These are phyloP conservation scores for Morpho achilles DNA, from an alignment of 2,888 invertebrate species.

Conservation along the genomic window DNA sequence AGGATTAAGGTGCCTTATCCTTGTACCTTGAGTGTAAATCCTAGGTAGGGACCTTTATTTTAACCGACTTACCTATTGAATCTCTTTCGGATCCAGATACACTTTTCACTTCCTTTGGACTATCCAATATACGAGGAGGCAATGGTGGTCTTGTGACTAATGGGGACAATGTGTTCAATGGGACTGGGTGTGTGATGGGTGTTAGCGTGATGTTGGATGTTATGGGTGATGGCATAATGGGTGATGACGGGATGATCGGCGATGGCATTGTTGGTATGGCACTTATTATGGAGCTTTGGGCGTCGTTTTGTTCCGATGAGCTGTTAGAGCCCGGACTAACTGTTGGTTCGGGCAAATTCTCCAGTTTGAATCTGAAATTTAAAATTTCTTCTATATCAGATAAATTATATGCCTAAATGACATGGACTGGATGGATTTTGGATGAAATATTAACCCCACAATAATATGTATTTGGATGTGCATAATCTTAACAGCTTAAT, in stretches of 20 bases:
- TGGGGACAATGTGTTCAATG: slow-evolving; percentile 46
- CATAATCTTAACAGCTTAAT: no score
- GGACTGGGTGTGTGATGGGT: slow-evolving; percentile 20
- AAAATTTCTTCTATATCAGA: neutral
- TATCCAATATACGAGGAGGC: slow-evolving; percentile 51
- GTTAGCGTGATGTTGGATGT: slow-evolving; percentile 28
- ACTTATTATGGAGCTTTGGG: slow-evolving; percentile 66
- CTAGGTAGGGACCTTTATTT: no score
- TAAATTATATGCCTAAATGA: no score
- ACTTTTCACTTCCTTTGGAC: slow-evolving; percentile 52
- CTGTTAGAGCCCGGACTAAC: slow-evolving; percentile 74
- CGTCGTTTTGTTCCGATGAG: slow-evolving; percentile 70
- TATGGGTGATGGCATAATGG: slow-evolving; percentile 31
- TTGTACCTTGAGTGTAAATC: no score
- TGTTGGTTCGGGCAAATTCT: slow-evolving; percentile 59
- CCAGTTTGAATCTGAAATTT: slow-evolving; percentile 57
- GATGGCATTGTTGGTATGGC: slow-evolving; percentile 39
- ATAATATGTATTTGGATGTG: no score
- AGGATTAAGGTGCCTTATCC: no score
- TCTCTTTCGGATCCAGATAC: slow-evolving; percentile 51
- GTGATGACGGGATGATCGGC: slow-evolving; percentile 36
- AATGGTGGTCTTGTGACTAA: slow-evolving; percentile 54
- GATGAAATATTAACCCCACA: no score
- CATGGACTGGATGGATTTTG: no score
- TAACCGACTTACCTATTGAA: slow-evolving; percentile 46